Base-by-base conservation (phyloP, 2,797 vertebrate genomes). In the Pogoniulus pusillus region DNA sequence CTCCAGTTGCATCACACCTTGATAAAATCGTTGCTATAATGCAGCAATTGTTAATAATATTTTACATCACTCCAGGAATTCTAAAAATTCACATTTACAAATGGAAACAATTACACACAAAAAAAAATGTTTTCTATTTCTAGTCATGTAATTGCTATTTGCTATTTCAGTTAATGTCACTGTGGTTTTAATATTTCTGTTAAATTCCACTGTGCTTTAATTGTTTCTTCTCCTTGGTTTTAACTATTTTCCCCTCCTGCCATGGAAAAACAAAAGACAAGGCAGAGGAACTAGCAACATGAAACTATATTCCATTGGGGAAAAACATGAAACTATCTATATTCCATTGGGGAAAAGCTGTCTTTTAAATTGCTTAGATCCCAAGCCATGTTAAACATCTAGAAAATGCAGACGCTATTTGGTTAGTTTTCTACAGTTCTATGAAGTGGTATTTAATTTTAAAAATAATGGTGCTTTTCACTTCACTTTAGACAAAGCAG, bases 261-360 rank as follows among this genome's bases (percentile, higher is more conserved):
- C 55, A 80, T 35, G 32, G 62, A 58, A 66, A 55, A 87, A 18
- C 37, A 87, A 92, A 92, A 66, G 24, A 53, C 68, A 66, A 77
- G 45, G 47, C 58, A 82, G 26, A 66, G 10, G n/a, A 90, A 81
- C 35, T 12, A 79, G 39, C 20, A 68, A 60, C 51, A 41, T 58
- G 69, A 84, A 79, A 62, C 5, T 57, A 62, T 75, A 64, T 75
- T 94, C 41, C 26, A 43, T 86, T 12, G 12, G 54, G 43, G n/a
- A 86, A 88, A 68, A 60, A n/a, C n/a, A n/a, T n/a, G n/a, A n/a
- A n/a, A n/a, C n/a, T n/a, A 90, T 75, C 84, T 84, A 45, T 35
- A 64, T 75, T 94, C 41, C 26, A 43, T 86, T 12, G 12, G 54
- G 43, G n/a, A 86, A 88, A 68, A 60, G 43, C 35, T 76, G 18